Evolutionary conservation across 1,140 invertebrate genomes (phyloP), one percentile per base, ranked within the genome.

Genomic region (Chironomus striatipennis): DNA sequence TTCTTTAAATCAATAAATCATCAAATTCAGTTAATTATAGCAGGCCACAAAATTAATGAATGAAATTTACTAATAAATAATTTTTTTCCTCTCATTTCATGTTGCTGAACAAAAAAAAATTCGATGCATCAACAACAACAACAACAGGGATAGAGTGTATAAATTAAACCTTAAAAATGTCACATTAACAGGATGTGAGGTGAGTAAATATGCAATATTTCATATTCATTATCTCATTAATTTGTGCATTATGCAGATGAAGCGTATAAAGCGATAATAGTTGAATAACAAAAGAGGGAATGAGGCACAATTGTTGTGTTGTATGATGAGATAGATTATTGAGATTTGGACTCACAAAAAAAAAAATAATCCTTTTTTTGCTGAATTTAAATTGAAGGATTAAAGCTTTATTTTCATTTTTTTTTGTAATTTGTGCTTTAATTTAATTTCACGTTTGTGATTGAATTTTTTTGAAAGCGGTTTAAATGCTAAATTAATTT

Each of bases 151-250:
- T 84, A 86, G 88, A 80, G 85, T 90, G 77, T 88, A 88, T 83
- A 86, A 87, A 77, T 82, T 90, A 76, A 90, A 89, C 83, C 84
- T 90, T 82, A 86, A 86, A 80, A 90, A 90, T 83, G 88, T 90
- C 77, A 90, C 88, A 80, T 87, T 88, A 82, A 88, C 88, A 76
- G 86, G 89, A 79, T 90, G 89, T 79, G 87, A 90, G 87, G 89
- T 90, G 84, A 88, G 86, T 80, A 24, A 74, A 21, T 67, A 75
- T 75, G 73, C 75, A 75, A 75, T 18, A 64, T 75, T 75, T 18
- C 67, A 74, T 70, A 74, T 75, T 70, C 74, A 67, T 64, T 24
- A 70, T 24, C 42, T 10, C 64, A 42, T 70, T 18, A 43, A 73
- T 21, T 42, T 20, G 20, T 34, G 20, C 3, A 43, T 74, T 73